Evolutionary conservation across 2,888 invertebrate genomes (phyloP).

Genomic region (Drosophila dives): DNA sequence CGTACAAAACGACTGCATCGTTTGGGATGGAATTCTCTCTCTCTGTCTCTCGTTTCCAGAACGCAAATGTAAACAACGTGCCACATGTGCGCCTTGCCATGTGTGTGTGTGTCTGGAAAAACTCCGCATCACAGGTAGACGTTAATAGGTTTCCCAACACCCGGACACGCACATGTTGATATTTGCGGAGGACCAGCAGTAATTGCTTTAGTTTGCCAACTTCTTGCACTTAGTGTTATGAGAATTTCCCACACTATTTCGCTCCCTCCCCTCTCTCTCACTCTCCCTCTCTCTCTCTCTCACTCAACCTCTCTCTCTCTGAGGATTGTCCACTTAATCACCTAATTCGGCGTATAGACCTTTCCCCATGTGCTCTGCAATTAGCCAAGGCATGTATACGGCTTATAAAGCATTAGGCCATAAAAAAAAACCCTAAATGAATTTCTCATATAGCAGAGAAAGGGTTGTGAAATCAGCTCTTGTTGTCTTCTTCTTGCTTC

Average conservation of each 20-base stretch:
- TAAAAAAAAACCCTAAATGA: background rate
- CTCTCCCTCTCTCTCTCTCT: background rate
- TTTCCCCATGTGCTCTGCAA: slow-evolving; percentile 22
- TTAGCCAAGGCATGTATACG: background rate
- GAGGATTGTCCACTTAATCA: slow-evolving; percentile 14
- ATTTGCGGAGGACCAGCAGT: slow-evolving; percentile 16
- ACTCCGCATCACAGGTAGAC: slow-evolving; percentile 43
- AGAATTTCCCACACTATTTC: slow-evolving; percentile 12
- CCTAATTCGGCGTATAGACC: slow-evolving; percentile 19
- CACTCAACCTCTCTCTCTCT: too few relatives aligned
- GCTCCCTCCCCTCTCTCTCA: background rate
- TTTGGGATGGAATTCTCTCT: slow-evolving; percentile 32
- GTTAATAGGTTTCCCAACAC: slow-evolving; percentile 33
- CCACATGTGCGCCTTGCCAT: slow-evolving; percentile 38
- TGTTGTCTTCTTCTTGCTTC: slow-evolving; percentile 38
- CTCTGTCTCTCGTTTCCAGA: slow-evolving; percentile 33
- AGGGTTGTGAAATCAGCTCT: background rate
- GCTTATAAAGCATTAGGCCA: background rate
- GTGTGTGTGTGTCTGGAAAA: slow-evolving; percentile 36
- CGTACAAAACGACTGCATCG: slow-evolving; percentile 49
- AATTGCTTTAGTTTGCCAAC: slow-evolving; percentile 56
- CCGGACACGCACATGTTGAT: slow-evolving; percentile 32
- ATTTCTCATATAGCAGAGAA: background rate
- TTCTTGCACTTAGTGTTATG: slow-evolving; percentile 15
- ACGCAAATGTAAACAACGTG: slow-evolving; percentile 55